Evolutionary conservation across 2,888 invertebrate genomes (phyloP), one percentile per base, ranked within the genome.

Genomic region (Drosophila acutilabella): DNA sequence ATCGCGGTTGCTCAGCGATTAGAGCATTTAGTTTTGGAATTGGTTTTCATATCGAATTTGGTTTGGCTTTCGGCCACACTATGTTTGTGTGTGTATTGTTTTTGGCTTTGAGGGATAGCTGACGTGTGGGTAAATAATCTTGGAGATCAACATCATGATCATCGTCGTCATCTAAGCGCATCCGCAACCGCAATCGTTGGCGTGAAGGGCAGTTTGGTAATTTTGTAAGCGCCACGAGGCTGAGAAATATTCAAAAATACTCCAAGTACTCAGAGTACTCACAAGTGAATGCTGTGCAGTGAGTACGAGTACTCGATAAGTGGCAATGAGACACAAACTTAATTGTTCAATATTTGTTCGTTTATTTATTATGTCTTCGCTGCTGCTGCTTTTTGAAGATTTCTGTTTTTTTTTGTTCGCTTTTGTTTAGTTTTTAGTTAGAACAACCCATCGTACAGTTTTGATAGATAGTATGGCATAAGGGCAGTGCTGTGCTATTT

Each of bases 201-300:
- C 89, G 80, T 89, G 89, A 89, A 87, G 89, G 85, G 83, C 89
- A 80, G 65, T 56, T 72, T 71, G 76, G 82, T 84, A 88, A 84
- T 86, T 65, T 80, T 84, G 87, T 84, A 86, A 75, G 83, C 84
- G 68, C 75, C 58, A 69, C 88, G 88, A 84, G 83, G 83, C 87
- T 84, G 86, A 71, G 87, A 83, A 78, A 64, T 58, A 70, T 52
- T 74, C 58, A 42, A 18, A 48, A 67, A 33, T 33, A 33, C 33
- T 33, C 11, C 4, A 36, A 78, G 62, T 58, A 70, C 56, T 74
- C 58, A 36, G 45, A 68, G 30, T 53, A 42, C 45, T 64, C 66
- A 67, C 33, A 44, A 41, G 52, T 60, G 67, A 58, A 59, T 66
- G 56, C 71, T 38, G 33, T 41, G 50, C 57, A 56, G 59, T 72